Conservation (phyloP, 2,113 vertebrate genomes). For the Hippopotamus amphibius region DNA sequence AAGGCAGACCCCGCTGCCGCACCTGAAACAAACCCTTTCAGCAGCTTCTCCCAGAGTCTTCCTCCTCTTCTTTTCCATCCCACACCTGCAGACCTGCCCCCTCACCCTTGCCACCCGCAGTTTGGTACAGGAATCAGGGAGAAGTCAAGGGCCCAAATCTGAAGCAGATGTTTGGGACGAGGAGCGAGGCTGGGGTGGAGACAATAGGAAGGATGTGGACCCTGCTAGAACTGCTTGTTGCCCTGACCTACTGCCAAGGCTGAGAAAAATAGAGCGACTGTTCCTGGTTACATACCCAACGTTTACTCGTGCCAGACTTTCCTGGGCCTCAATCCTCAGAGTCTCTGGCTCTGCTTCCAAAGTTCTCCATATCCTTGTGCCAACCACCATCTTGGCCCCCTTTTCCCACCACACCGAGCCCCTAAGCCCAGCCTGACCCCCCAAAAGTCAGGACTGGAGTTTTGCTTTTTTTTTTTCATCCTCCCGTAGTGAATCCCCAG, state of each 20-base stretch:
- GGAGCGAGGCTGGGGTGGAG: constrained; percentile 66
- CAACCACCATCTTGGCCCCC: constrained; percentile 67
- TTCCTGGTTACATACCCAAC: constrained; percentile 78
- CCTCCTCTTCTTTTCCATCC: not conserved
- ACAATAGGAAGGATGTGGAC: constrained; percentile 78
- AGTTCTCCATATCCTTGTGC: constrained; percentile 64
- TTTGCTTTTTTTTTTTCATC: not conserved
- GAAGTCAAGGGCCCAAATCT: constrained; percentile 66
- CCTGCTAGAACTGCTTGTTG: constrained; percentile 68
- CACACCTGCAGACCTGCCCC: constrained; percentile 34
- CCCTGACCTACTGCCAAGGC: constrained; percentile 77
- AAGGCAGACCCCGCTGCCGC: not conserved
- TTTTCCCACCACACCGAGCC: not conserved
- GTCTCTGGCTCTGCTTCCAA: constrained; percentile 66
- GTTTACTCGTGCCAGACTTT: constrained; percentile 65
- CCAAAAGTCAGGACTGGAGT: constrained; percentile 54
- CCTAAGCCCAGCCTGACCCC: constrained; percentile 34
- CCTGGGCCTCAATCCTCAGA: constrained; percentile 68
- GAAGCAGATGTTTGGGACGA: constrained; percentile 78
- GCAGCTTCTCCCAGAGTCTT: not conserved
- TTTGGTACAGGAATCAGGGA: constrained; percentile 39
- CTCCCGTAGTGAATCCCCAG: constrained; percentile 33
- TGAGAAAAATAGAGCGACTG: constrained; percentile 70
- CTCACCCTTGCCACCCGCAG: not conserved
- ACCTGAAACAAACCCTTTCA: not conserved